These are phyloP conservation scores for Sesamia inferens DNA, from an alignment of 2,888 invertebrate species.

Conservation along the genomic window DNA sequence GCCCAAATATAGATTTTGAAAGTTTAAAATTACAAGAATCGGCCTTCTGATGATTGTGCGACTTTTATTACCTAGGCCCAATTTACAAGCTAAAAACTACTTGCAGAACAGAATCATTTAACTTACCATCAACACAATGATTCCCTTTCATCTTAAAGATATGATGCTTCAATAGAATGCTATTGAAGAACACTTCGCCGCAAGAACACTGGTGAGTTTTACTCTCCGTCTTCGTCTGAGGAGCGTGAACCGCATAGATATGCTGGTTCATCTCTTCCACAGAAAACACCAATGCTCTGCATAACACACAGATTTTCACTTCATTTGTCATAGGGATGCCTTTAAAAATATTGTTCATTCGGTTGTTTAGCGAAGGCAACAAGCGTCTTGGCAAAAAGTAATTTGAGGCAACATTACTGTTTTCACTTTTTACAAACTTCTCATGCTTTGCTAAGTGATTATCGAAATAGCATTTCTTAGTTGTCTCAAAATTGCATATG, in stretches of 20 bases:
- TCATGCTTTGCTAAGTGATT: slow-evolving; percentile 67
- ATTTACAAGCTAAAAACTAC: too few species aligned
- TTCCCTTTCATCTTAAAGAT: slow-evolving; percentile 68
- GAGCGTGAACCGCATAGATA: slow-evolving; percentile 64
- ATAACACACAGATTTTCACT: slow-evolving; percentile 73
- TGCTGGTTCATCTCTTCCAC: slow-evolving; percentile 61
- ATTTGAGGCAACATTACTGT: background rate
- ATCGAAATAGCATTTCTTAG: slow-evolving; percentile 55
- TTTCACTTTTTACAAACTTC: accelerated
- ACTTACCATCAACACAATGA: slow-evolving; percentile 61
- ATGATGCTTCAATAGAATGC: slow-evolving; percentile 77
- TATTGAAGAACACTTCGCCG: slow-evolving; percentile 72
- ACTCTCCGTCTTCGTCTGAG: background rate
- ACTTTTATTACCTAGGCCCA: too few species aligned
- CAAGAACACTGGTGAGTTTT: slow-evolving; percentile 69
- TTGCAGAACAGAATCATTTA: background rate
- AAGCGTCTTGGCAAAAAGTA: slow-evolving; percentile 49
- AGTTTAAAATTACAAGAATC: too few species aligned
- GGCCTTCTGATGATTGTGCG: too few species aligned
- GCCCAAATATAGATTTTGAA: too few species aligned
- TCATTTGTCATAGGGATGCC: slow-evolving; percentile 64
- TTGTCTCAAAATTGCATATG: slow-evolving; percentile 67
- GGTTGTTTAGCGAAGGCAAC: slow-evolving; percentile 18
- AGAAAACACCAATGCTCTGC: slow-evolving; percentile 71
- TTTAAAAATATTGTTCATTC: slow-evolving; percentile 56